Percentiles rank a stretch among this genome's conserved stretches.
Conservation (phyloP, 1,140 invertebrate genomes). For the Trypoxylus dichotomus region DNA sequence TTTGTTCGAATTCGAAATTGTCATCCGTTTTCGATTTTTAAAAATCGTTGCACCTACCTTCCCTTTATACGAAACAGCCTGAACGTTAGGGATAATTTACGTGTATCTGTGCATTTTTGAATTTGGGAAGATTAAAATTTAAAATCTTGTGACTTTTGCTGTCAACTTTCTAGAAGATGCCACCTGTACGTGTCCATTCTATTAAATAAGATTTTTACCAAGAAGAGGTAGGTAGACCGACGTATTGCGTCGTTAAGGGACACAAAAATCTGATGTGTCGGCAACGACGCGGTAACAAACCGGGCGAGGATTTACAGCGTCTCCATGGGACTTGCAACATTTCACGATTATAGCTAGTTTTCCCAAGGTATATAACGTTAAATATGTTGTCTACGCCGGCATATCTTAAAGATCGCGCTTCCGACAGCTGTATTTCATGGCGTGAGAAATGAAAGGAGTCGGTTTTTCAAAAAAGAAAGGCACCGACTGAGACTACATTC, state of each 20-base stretch:
- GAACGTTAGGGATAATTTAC: too few relatives aligned
- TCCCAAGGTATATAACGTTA: constrained; percentile 5
- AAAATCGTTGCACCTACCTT: too few relatives aligned
- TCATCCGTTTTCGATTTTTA: too few relatives aligned
- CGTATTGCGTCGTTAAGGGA: constrained; percentile 10
- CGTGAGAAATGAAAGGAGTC: constrained; percentile 12
- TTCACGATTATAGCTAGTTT: constrained; percentile 10
- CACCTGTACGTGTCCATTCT: background rate
- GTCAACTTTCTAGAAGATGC: background rate
- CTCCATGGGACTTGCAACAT: background rate
- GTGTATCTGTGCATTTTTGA: too few relatives aligned
- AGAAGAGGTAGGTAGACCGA: background rate
- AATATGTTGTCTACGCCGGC: background rate
- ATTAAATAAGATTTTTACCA: background rate
- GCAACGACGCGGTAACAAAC: background rate
- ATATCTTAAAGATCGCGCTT: background rate
- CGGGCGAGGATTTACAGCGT: background rate
- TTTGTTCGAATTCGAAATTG: too few relatives aligned
- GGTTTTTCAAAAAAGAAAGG: background rate
- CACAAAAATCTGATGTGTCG: constrained; percentile 3
- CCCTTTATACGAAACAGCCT: too few relatives aligned
- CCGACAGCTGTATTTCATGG: constrained; percentile 17
- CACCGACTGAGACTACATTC: too few relatives aligned
- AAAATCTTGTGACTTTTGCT: too few relatives aligned
- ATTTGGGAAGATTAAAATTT: too few relatives aligned